Base-by-base conservation (phyloP, 1,140 invertebrate genomes). In the Tetramorium parvispinum region DNA sequence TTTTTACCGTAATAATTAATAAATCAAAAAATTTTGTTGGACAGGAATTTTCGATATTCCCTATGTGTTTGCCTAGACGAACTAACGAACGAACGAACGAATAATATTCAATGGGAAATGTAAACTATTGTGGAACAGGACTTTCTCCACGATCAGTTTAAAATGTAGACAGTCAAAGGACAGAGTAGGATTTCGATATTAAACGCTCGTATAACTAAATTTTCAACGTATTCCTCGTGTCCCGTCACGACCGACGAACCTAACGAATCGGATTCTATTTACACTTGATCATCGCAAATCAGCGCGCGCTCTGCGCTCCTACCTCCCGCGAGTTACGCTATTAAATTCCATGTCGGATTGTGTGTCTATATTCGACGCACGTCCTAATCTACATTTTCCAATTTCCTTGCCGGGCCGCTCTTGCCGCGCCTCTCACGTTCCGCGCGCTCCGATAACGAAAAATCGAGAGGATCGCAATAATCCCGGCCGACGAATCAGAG, bases 361-460 rank as follows among this genome's bases (percentile, higher is more conserved):
- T 68, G 63, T 68, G 59, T 83, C 65, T 86, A 66, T 57, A 90
- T 75, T 71, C 89, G 51, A 82, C 75, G 85, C 89, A 89, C 89
- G 89, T 89, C 82, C 89, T 89, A 86, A 90, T 90, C 89, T 90
- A 87, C 85, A 90, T 90, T 90, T 89, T 89, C 88, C 88, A 90
- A 89, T 90, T 89, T 90, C 88, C 55, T 76, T 85, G 79, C 32
- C 53, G 70, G 70, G 79, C 68, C 79, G 66, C 53, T 82, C 40
- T 46, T 75, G 68, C 79, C 68, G 79, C 40, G 79, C 66, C 68
- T 71, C 71, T 79, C 83, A 85, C 71, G 83, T 85, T 85, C 71
- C 73, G 59, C 61, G 73, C 61, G 73, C 11, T 24, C 75, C 59
- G 79, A 77, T 85, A 89, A 89, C 87, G 89, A 87, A 89, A 90